Base-by-base conservation (phyloP, 2,113 vertebrate species). In the Perca schrenkii region DNA sequence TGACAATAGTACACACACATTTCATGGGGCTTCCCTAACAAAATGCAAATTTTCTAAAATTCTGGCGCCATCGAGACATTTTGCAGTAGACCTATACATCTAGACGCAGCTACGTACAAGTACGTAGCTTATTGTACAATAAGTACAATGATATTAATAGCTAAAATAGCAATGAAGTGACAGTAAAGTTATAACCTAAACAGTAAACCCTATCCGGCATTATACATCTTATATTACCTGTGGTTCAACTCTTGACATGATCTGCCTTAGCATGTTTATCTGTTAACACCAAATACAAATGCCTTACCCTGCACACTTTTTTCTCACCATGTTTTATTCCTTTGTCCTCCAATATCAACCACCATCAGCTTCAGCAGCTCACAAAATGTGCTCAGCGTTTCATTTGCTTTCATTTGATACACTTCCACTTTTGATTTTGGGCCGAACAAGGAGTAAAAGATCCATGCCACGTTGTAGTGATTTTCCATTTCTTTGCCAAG, bases 401-500 rank as follows among this genome's bases (percentile, higher is more conserved):
- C 64, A 58, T 79, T 40, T 36, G 28, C 25, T 83, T 77, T 86
- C 10, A 70, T 79, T 86, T 88, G n/a, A 49, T 77, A 31, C 4
- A 61, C 73, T 60, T 79, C 67, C 71, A 71, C 52, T 61, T 85
- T 49, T 74, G 53, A 31, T 52, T 60, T 66, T 67, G 21, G 28
- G 22, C 43, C 19, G 25, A 62, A 72, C 40, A 40, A 19, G 36
- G 43, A 54, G 14, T 54, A 34, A 80, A 50, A 53, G 43, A 72
- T 72, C 69, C 15, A 3, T 74, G 69, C 56, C 74, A 50, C 2
- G 13, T 47, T 65, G 46, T 53, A 79, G 78, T 60, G 65, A 43
- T 82, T 90, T 86, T 88, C 75, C 72, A 53, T 86, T 80, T 75
- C 53, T 82, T 52, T 75, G 22, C 43, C 56, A 28, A 74, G 34